These are phyloP conservation scores for Papilio protenor DNA, from an alignment of 2,888 invertebrate species.

Conservation along the genomic window DNA sequence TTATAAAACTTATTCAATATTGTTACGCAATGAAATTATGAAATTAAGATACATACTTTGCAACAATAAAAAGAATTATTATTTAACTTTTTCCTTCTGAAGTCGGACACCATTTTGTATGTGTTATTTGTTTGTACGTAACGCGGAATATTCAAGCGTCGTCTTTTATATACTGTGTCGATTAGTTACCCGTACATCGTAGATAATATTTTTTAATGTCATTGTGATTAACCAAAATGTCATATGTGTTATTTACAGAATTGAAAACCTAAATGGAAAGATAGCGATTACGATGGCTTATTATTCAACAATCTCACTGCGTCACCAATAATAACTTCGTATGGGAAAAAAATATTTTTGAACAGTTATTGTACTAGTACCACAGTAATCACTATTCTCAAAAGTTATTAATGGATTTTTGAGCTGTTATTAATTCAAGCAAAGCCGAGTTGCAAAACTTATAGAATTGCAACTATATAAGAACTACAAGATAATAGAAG, in stretches of 20 bases:
- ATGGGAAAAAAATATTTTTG: no score
- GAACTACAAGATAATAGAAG: no score
- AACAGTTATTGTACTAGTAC: no score
- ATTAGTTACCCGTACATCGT: slow-evolving; percentile 35
- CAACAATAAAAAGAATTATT: no score
- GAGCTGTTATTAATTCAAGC: no score
- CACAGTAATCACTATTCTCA: no score
- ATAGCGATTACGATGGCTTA: slow-evolving; percentile 17
- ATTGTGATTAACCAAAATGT: slow-evolving; percentile 8
- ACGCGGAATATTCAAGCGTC: neutral
- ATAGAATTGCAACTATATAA: no score
- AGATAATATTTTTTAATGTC: neutral
- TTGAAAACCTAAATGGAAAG: slow-evolving; percentile 46
- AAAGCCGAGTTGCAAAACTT: no score
- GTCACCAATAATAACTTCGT: neutral
- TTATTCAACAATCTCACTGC: slow-evolving; percentile 38
- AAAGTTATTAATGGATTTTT: no score
- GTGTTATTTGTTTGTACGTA: slow-evolving; percentile 17
- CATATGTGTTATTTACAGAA: slow-evolving; percentile 51
- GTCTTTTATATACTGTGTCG: slow-evolving; percentile 19
- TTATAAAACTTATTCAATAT: no score
- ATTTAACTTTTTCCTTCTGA: slow-evolving; percentile 21
- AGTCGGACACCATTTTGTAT: slow-evolving; percentile 16
- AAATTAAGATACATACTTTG: no score
- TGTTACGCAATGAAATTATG: no score